These are phyloP conservation scores for Brachionus angularis DNA, from an alignment of 1,140 invertebrate genomes.

Conservation along the genomic window DNA sequence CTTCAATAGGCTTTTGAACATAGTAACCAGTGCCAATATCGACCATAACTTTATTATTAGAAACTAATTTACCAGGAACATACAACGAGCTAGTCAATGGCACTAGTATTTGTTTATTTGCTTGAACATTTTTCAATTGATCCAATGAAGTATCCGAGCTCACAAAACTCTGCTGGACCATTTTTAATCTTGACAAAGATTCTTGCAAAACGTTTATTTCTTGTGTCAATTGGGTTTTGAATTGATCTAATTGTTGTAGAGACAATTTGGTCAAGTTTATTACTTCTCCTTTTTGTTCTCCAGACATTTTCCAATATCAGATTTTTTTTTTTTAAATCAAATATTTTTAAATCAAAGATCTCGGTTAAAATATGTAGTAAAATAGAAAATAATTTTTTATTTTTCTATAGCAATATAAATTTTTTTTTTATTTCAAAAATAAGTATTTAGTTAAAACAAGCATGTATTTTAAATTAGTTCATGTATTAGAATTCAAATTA, in stretches of 20 bases:
- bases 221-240: conserved; percentile 19
- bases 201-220: conserved; percentile 41
- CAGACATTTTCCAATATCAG: neutral
- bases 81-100: conserved; percentile 67
- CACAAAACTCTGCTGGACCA: conserved; percentile 36
- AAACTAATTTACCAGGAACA: conserved; percentile 76
- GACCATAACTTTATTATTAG: conserved; percentile 77
- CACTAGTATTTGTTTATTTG: conserved; percentile 36
- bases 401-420: no score
- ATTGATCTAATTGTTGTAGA: conserved; percentile 35
- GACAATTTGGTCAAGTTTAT: conserved; percentile 20
- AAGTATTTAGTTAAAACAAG: no score
- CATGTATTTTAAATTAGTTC: no score
- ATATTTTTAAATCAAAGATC: no score
- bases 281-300: neutral
- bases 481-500: no score
- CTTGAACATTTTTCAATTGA: neutral
- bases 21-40: conserved; percentile 93
- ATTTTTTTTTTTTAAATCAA: no score
- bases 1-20: conserved; percentile 76
- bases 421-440: no score
- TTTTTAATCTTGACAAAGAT: conserved; percentile 18
- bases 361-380: no score
- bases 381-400: no score
- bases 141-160: conserved; percentile 9